Conservation (phyloP, 2,888 invertebrate species). For the Heliconius aoede region DNA sequence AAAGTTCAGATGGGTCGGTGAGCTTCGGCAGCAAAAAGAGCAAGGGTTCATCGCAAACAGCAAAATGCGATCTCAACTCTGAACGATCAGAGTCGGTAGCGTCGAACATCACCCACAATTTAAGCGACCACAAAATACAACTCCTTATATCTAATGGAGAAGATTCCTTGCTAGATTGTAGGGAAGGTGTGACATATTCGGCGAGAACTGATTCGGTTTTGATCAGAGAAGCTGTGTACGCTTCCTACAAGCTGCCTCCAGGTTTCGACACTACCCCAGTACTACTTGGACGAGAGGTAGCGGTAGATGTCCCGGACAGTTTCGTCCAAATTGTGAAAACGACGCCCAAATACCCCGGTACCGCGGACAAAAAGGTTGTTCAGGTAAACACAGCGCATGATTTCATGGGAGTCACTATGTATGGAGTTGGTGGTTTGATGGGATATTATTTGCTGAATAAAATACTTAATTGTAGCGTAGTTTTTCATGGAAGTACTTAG, state of each 20-base stretch:
- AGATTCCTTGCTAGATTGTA: slow-evolving; percentile 76
- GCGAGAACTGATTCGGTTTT: slow-evolving; percentile 80
- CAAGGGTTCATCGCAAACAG: slow-evolving; percentile 74
- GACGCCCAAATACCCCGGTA: slow-evolving; percentile 87
- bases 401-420: slow-evolving; percentile 50
- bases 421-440: slow-evolving; percentile 31
- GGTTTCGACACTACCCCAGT: slow-evolving; percentile 80
- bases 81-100: slow-evolving; percentile 72
- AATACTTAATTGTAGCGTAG: slow-evolving; percentile 4
- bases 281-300: slow-evolving; percentile 85
- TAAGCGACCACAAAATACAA: slow-evolving; percentile 77
- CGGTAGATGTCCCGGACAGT: slow-evolving; percentile 94
- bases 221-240: slow-evolving; percentile 78
- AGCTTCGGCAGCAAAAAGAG: slow-evolving; percentile 77
- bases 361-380: slow-evolving; percentile 80
- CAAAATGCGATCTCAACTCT: slow-evolving; percentile 72
- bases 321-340: slow-evolving; percentile 93
- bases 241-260: slow-evolving; percentile 76
- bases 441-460: slow-evolving; percentile 16
- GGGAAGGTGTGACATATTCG: slow-evolving; percentile 77
- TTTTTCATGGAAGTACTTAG: neutral
- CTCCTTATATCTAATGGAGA: slow-evolving; percentile 77
- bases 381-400: slow-evolving; percentile 73
- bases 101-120: slow-evolving; percentile 64
- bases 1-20: slow-evolving; percentile 72